Evolutionary conservation across 2,113 vertebrate species (phyloP).

Genomic region (Platysteira castanea): DNA sequence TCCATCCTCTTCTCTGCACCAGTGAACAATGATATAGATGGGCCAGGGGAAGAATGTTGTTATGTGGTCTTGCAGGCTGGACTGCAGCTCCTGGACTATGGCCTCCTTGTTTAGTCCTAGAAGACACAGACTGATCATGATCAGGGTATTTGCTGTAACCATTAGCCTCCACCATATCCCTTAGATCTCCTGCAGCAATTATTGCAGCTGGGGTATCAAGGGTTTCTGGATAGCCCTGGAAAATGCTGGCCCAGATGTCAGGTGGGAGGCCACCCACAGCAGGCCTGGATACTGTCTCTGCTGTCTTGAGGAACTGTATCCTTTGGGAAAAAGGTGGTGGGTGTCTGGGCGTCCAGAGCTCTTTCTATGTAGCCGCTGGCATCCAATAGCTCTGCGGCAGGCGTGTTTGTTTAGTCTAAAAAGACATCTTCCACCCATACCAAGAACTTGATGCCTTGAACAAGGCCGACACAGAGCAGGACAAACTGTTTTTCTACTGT

Average conservation of each 20-base stretch:
- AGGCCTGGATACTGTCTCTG: background rate
- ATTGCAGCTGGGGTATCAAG: fast-evolving
- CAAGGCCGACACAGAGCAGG: fast-evolving
- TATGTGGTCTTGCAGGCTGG: background rate
- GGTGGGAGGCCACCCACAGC: fast-evolving
- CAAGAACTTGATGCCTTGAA: background rate
- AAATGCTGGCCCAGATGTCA: background rate
- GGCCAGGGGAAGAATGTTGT: background rate
- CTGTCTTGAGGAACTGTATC: background rate
- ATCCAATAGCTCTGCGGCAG: fast-evolving
- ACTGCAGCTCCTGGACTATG: background rate
- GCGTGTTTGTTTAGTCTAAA: background rate
- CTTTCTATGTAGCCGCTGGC: background rate
- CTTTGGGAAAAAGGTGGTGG: background rate
- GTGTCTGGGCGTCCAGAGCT: background rate
- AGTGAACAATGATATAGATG: too few relatives aligned
- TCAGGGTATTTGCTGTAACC: background rate
- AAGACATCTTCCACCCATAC: background rate
- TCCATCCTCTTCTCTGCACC: background rate
- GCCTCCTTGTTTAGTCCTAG: background rate
- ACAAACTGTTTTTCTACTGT: background rate
- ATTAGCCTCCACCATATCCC: background rate
- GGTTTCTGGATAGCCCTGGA: background rate
- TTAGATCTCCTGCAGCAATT: background rate
- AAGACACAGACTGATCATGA: background rate